phyloP scores from a whole-genome alignment of 2,113 vertebrate genomes.

The Cephalopholis sonnerati region DNA sequence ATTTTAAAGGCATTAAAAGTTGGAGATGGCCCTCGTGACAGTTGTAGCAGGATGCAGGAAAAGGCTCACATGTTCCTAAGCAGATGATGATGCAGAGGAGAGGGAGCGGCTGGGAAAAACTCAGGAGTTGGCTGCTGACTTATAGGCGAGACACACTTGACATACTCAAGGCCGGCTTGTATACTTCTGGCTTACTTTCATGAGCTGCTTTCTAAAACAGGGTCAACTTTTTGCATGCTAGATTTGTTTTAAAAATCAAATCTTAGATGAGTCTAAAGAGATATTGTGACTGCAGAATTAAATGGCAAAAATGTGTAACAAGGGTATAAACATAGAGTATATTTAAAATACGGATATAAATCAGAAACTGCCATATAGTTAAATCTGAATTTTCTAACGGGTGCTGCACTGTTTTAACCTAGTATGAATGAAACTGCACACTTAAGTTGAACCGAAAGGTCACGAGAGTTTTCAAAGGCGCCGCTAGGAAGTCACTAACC shows the following conservation, averaged over 20 bases:
- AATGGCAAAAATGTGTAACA: background rate
- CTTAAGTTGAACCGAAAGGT: slow-evolving; percentile 24
- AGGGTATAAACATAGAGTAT: background rate
- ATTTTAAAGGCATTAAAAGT: slow-evolving; percentile 52
- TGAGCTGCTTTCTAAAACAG: background rate
- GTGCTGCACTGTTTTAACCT: background rate
- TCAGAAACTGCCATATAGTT: background rate
- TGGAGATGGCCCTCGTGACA: slow-evolving; percentile 48
- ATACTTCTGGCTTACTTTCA: background rate
- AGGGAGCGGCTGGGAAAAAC: slow-evolving; percentile 30
- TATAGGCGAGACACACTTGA: background rate
- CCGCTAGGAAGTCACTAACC: slow-evolving; percentile 25
- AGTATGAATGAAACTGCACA: background rate
- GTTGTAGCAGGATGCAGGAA: slow-evolving; percentile 38
- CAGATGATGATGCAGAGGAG: slow-evolving; percentile 42
- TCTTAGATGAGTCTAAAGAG: background rate
- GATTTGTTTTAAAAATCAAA: background rate
- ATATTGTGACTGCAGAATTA: too few species aligned
- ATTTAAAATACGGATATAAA: background rate
- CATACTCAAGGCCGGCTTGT: background rate
- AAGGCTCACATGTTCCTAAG: slow-evolving; percentile 32
- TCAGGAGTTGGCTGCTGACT: slow-evolving; percentile 37
- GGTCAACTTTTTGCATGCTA: background rate
- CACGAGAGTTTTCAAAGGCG: slow-evolving; percentile 41
- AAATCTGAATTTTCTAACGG: background rate